These are phyloP conservation scores for Marisa cornuarietis DNA, from an alignment of 1,140 invertebrate species.

Conservation along the genomic window DNA sequence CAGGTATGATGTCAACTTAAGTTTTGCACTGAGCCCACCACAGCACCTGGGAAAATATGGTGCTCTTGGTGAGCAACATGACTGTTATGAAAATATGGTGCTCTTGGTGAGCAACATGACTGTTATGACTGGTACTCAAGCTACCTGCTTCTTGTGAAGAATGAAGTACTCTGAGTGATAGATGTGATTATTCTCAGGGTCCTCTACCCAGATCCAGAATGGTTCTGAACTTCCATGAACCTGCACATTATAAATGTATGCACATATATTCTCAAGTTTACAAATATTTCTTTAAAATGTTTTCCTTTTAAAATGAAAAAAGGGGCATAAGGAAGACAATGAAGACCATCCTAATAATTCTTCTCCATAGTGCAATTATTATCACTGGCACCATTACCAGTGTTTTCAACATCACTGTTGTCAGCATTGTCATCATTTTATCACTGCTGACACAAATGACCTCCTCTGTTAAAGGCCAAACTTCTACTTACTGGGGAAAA, in stretches of 20 bases:
- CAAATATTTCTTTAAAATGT: too few relatives aligned
- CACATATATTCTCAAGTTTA: not conserved
- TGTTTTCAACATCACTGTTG: too few relatives aligned
- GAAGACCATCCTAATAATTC: too few relatives aligned
- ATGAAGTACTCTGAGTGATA: conserved; percentile 96
- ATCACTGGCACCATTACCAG: too few relatives aligned
- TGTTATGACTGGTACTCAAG: conserved; percentile 16
- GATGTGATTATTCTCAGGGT: conserved; percentile 91
- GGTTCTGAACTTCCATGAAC: conserved; percentile 86
- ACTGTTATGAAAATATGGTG: not conserved
- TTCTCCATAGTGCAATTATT: too few relatives aligned
- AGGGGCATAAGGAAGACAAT: too few relatives aligned
- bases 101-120: not conserved
- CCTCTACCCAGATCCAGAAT: conserved; percentile 99
- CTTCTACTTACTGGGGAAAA: too few relatives aligned
- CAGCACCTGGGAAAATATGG: not conserved
- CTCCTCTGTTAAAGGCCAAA: too few relatives aligned
- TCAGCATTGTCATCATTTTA: too few relatives aligned
- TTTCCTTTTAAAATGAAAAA: not conserved
- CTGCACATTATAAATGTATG: conserved; percentile 24
- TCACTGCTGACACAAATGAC: too few relatives aligned
- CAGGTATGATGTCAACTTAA: too few relatives aligned
- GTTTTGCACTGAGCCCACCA: not conserved
- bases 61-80: not conserved
- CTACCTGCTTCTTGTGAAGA: conserved; percentile 86